Evolutionary conservation across 2,888 invertebrate genomes (phyloP).

Genomic region (Eurois occulta): DNA sequence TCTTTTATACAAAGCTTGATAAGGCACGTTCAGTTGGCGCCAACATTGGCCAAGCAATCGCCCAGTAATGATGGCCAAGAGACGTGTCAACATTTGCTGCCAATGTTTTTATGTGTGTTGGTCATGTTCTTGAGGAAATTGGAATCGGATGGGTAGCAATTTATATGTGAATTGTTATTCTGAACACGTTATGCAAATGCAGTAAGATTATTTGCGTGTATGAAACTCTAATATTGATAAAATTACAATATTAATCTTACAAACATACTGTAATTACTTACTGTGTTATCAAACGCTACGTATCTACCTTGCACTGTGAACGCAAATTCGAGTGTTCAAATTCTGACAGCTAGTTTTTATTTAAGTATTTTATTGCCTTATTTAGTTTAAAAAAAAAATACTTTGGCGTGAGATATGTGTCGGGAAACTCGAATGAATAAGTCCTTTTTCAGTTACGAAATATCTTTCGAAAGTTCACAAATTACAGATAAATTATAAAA

Average conservation of each 20-base stretch:
- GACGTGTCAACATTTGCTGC: background rate
- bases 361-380: background rate
- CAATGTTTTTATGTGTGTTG: conserved; percentile 24
- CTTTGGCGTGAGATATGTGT: no score
- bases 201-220: background rate
- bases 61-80: background rate
- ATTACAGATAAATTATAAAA: no score
- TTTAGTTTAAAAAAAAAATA: background rate
- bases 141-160: background rate
- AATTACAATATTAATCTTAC: background rate
- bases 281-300: no score
- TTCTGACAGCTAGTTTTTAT: background rate
- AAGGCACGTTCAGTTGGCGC: background rate
- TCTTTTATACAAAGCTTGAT: conserved; percentile 36
- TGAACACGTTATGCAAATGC: conserved; percentile 1
- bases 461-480: no score
- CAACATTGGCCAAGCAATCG: conserved; percentile 3
- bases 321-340: no score
- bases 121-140: conserved; percentile 14
- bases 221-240: background rate
- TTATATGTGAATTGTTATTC: conserved; percentile 11
- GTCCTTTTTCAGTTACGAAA: no score
- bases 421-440: no score
- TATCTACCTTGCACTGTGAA: no score
- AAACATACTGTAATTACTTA: no score